Conservation (phyloP, 2,113 vertebrate species). For the Chloroceryle aenea region DNA sequence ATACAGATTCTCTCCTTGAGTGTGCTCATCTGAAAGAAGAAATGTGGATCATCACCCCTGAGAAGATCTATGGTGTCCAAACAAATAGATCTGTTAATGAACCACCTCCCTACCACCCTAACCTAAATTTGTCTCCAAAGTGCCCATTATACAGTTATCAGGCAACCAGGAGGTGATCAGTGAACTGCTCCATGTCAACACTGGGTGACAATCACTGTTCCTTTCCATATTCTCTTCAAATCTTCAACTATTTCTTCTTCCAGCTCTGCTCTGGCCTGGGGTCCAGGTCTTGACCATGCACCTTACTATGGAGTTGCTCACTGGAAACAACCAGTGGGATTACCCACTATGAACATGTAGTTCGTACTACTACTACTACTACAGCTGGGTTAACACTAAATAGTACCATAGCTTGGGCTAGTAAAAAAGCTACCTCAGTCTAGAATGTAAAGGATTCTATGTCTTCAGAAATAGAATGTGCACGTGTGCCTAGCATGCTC, state of each 20-base stretch:
- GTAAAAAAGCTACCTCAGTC: neutral
- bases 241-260: neutral
- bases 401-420: neutral
- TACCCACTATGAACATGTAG: neutral
- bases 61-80: neutral
- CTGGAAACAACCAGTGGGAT: neutral
- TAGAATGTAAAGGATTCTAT: neutral
- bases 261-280: neutral
- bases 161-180: neutral
- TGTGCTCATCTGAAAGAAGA: neutral
- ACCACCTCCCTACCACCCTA: neutral
- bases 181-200: neutral
- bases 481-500: neutral
- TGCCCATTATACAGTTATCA: neutral
- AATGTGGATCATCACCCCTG: neutral
- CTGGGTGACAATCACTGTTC: neutral
- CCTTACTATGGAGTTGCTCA: neutral
- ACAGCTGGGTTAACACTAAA: neutral
- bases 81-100: neutral
- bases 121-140: neutral
- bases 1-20: neutral
- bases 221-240: neutral
- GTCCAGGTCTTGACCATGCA: neutral
- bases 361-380: neutral
- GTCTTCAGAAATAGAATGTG: neutral